Evolutionary conservation across 2,888 invertebrate genomes (phyloP).

Genomic region (Ichneumon xanthorius): DNA sequence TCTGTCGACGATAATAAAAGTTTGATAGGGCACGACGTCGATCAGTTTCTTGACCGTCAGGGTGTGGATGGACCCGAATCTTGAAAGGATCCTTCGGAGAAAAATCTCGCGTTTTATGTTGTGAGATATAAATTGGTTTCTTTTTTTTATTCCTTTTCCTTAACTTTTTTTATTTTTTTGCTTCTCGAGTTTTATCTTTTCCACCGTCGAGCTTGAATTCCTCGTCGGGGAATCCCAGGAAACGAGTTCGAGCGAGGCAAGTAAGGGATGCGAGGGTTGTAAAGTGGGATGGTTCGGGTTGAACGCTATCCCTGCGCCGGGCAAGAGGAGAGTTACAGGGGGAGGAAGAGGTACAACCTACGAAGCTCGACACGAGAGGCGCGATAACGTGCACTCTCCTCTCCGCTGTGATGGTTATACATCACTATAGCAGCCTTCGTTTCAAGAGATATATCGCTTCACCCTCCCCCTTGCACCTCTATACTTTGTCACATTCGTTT

Average conservation of each 20-base stretch:
- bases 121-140: constrained; percentile 13
- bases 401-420: constrained; percentile 30
- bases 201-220: constrained; percentile 40
- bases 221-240: constrained; percentile 38
- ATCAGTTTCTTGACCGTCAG: constrained; percentile 9
- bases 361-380: constrained; percentile 48
- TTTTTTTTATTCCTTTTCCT: not conserved
- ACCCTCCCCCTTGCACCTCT: not conserved
- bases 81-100: constrained; percentile 10
- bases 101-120: constrained; percentile 44
- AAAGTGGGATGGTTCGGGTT: constrained; percentile 55
- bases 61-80: not conserved
- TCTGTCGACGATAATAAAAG: constrained; percentile 2
- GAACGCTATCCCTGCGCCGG: constrained; percentile 7
- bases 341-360: constrained; percentile 43
- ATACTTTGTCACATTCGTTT: constrained; percentile 44
- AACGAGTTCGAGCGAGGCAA: constrained; percentile 40
- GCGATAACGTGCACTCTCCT: constrained; percentile 59
- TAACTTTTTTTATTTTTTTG: not conserved
- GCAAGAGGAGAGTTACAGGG: not conserved
- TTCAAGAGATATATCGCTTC: constrained; percentile 56
- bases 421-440: constrained; percentile 26
- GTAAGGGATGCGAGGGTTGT: constrained; percentile 57
- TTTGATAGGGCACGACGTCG: not conserved
- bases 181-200: constrained; percentile 40